Conservation (phyloP, 2,113 vertebrate genomes). For the Myiagra hebetior region DNA sequence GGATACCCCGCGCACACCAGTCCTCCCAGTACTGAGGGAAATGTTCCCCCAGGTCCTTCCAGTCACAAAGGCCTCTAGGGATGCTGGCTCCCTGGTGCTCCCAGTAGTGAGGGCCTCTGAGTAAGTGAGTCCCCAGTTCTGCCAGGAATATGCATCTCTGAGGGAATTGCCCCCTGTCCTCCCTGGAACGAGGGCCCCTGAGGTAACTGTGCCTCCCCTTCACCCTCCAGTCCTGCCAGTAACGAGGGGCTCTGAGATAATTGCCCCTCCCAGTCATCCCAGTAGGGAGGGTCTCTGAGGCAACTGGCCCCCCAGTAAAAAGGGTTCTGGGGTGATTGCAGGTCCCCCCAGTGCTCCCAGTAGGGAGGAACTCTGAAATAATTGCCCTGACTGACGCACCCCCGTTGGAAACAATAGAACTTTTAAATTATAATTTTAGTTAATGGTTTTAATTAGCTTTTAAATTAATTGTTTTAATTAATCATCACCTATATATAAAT, state of each 20-base stretch:
- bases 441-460: neutral
- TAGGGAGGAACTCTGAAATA: neutral
- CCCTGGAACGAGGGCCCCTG: fast-evolving
- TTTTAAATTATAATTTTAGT: neutral
- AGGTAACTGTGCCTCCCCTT: neutral
- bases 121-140: no score
- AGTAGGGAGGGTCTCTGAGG: neutral
- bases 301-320: neutral
- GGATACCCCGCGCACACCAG: neutral
- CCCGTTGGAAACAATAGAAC: neutral
- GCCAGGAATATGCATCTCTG: neutral
- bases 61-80: no score
- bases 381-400: neutral
- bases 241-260: fast-evolving
- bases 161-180: neutral
- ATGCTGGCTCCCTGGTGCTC: neutral
- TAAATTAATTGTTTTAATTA: neutral
- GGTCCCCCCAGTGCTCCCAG: neutral
- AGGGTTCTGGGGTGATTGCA: neutral
- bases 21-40: neutral
- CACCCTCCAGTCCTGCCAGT: neutral
- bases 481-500: neutral
- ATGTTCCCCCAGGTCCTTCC: neutral
- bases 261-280: no score
- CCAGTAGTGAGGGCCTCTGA: neutral